Conservation (phyloP, 2,113 vertebrate species). For the Orycteropus afer region DNA sequence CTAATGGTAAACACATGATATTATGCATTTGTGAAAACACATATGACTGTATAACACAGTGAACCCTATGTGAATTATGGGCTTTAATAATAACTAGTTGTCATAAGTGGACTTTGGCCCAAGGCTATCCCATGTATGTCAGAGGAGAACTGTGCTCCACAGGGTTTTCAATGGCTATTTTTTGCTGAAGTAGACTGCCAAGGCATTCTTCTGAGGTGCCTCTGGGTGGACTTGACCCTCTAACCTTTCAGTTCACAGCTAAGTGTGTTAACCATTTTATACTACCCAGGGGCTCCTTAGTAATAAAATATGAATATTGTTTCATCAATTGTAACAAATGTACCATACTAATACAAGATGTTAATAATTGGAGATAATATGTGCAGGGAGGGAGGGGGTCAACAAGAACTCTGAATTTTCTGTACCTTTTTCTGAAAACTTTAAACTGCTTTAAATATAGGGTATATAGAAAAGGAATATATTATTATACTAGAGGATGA, state of each 20-base stretch:
- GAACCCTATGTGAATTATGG: not conserved
- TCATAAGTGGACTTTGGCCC: not conserved
- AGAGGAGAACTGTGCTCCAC: not conserved
- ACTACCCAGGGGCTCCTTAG: not conserved
- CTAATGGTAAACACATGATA: not conserved
- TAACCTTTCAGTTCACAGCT: not conserved
- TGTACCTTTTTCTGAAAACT: not conserved
- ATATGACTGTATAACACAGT: not conserved
- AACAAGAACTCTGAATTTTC: not conserved
- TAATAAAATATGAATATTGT: no score
- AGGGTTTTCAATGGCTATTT: not conserved
- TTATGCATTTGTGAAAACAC: not conserved
- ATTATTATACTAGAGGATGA: not conserved
- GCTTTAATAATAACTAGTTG: no score
- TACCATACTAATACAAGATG: no score
- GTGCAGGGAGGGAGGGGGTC: not conserved
- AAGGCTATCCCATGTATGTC: not conserved
- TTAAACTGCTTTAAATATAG: not conserved
- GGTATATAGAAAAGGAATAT: not conserved
- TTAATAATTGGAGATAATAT: not conserved
- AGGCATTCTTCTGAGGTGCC: no score
- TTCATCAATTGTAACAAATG: no score
- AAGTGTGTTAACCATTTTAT: not conserved
- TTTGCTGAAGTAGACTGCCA: not conserved
- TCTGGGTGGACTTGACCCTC: not conserved